Percentiles rank a stretch among this genome's conserved stretches.
These are phyloP conservation scores for Heliconius sara DNA, from an alignment of 2,888 invertebrate genomes.

Conservation along the genomic window DNA sequence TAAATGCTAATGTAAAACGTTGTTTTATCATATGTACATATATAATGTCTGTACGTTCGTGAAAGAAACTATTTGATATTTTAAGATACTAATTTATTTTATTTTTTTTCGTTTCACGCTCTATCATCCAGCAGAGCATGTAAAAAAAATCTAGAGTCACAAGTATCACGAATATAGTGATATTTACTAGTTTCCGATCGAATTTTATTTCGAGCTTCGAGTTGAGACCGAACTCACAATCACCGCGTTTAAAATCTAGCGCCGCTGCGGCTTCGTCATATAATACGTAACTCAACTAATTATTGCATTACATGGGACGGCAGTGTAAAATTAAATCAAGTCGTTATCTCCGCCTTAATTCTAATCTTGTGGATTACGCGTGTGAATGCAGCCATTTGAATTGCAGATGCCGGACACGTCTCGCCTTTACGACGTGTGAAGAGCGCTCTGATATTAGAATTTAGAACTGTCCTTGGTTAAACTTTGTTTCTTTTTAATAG, in stretches of 20 bases:
- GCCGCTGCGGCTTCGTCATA: neutral
- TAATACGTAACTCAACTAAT: neutral
- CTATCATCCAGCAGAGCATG: too few species aligned
- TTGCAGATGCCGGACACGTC: constrained; percentile 27
- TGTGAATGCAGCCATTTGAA: constrained; percentile 27
- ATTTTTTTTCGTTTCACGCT: too few species aligned
- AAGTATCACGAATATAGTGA: too few species aligned
- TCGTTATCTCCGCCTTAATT: constrained; percentile 12
- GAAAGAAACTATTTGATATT: too few species aligned
- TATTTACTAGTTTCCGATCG: too few species aligned
- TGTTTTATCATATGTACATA: too few species aligned
- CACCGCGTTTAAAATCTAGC: neutral
- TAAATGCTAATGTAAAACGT: too few species aligned
- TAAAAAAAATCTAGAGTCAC: too few species aligned
- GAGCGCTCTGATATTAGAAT: constrained; percentile 13
- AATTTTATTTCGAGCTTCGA: too few species aligned
- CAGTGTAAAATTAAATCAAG: neutral
- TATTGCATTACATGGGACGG: neutral
- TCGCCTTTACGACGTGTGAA: constrained; percentile 14
- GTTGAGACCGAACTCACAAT: neutral
- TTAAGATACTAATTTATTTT: too few species aligned
- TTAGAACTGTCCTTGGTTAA: neutral
- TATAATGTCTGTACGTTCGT: too few species aligned
- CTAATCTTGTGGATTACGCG: constrained; percentile 19
- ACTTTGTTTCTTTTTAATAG: neutral